Evolutionary conservation across 2,797 vertebrate genomes (phyloP), one percentile per base, ranked within the genome.

Genomic region (Girardinus metallicus): DNA sequence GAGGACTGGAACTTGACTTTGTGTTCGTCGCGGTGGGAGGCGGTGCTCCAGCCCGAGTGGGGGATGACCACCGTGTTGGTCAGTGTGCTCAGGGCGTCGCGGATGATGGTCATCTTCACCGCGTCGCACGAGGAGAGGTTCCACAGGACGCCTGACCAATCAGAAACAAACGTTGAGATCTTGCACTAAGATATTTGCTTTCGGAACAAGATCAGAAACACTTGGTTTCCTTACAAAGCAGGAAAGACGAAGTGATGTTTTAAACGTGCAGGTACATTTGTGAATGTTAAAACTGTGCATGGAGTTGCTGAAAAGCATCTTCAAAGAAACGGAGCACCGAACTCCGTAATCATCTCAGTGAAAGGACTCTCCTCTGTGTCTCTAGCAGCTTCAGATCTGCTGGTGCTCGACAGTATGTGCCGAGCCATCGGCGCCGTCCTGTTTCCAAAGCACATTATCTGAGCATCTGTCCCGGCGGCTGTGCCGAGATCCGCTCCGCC

Each of bases 71-170:
- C 97, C 7, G 97, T 97, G 97, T 96, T 99, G 62, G 98, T 99
- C 57, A 99, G 95, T 0, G 97, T 97, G 53, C 93, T 94, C 66
- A 99, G 95, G 39, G 98, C 97, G 0, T 99, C 98, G 0, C 97
- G 96, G 80, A 99, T 96, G 95, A 99, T 99, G 86, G 98, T 98
- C 98, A 99, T 99, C 95, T 99, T 99, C 76, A 98, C 98, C 0
- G 98, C 97, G 77, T 99, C 98, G 8, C 98, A 99, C 0, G 98
- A 99, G 1, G 98, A 99, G 76, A 99, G 94, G 95, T 99, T 99
- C 98, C 98, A 99, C 83, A 99, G 95, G 87, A 99, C 98, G n/a
- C 98, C 98, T 99, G 78, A 0, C 49, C 77, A 77, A 29, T 29
- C 9, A 55, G 64, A 57, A 11, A 21, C 15, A 47, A 43, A 74